These are phyloP conservation scores for Dendrocincla fuliginosa DNA, from an alignment of 2,797 vertebrate species.

Conservation along the genomic window DNA sequence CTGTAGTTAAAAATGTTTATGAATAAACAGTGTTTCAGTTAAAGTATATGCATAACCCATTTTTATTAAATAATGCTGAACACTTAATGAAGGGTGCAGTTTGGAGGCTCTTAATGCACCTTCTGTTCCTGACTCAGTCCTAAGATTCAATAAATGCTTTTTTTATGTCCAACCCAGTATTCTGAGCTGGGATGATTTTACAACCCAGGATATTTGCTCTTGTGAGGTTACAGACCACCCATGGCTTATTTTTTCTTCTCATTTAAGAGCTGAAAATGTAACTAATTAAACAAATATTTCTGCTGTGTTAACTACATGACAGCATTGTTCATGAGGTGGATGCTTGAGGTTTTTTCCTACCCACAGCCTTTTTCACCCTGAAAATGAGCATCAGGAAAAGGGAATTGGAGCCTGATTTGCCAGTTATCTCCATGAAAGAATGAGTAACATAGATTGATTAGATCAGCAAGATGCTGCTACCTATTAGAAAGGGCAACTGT, in stretches of 20 bases:
- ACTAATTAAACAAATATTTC: constrained; percentile 74
- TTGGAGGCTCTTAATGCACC: constrained; percentile 73
- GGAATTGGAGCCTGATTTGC: not conserved
- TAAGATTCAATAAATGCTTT: constrained; percentile 74
- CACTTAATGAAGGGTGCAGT: constrained; percentile 61
- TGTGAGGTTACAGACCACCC: constrained; percentile 78
- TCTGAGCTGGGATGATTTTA: constrained; percentile 77
- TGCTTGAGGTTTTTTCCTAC: not conserved
- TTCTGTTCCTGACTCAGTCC: constrained; percentile 72
- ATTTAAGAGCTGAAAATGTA: constrained; percentile 71
- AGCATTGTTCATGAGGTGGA: constrained; percentile 29
- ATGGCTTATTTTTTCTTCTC: constrained; percentile 68
- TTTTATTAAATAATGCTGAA: constrained; percentile 74
- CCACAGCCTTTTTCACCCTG: not conserved
- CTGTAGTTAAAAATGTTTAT: constrained; percentile 54
- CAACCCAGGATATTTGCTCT: constrained; percentile 71
- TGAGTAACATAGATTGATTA: constrained; percentile 40
- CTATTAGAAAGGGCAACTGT: constrained; percentile 12
- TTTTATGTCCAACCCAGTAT: constrained; percentile 74
- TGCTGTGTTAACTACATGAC: constrained; percentile 8
- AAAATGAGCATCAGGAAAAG: not conserved
- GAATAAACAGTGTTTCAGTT: constrained; percentile 59
- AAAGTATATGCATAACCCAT: constrained; percentile 32
- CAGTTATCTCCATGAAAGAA: not conserved
- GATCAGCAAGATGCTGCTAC: not conserved